Evolutionary conservation across 2,113 vertebrate species (phyloP).

Genomic region (Anhinga anhinga): DNA sequence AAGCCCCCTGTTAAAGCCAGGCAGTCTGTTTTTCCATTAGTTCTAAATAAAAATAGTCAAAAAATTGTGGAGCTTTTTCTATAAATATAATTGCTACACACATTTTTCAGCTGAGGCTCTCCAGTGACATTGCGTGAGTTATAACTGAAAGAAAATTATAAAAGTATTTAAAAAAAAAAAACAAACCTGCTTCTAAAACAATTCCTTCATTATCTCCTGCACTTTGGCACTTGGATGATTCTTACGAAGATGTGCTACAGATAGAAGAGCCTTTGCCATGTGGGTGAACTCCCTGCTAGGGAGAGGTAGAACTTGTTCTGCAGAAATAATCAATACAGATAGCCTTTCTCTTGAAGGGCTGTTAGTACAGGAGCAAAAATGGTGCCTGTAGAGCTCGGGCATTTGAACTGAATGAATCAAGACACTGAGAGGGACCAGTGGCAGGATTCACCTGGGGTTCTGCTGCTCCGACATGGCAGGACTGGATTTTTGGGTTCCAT

Average conservation of each 20-base stretch:
- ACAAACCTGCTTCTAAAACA: not conserved
- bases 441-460: not conserved
- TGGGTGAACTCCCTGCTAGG: not conserved
- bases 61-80: not conserved
- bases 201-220: not conserved
- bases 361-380: not conserved
- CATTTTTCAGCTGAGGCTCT: not conserved
- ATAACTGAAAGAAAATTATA: not conserved
- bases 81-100: not conserved
- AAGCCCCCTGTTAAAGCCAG: not conserved
- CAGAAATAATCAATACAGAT: not conserved
- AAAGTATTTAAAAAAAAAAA: not conserved
- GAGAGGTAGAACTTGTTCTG: not conserved
- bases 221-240: not conserved
- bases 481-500: not conserved
- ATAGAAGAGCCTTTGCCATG: not conserved
- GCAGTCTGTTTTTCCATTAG: not conserved
- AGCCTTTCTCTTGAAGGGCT: not conserved
- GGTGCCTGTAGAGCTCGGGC: not conserved
- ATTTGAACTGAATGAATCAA: not conserved
- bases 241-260: not conserved
- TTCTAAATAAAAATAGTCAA: not conserved
- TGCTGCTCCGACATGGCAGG: not conserved
- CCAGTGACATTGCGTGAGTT: not conserved
- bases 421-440: rapidly evolving